Percentiles rank a stretch among this genome's conserved stretches.
Evolutionary conservation across 2,113 vertebrate genomes (phyloP).

Genomic region (Chloropsis hardwickii): DNA sequence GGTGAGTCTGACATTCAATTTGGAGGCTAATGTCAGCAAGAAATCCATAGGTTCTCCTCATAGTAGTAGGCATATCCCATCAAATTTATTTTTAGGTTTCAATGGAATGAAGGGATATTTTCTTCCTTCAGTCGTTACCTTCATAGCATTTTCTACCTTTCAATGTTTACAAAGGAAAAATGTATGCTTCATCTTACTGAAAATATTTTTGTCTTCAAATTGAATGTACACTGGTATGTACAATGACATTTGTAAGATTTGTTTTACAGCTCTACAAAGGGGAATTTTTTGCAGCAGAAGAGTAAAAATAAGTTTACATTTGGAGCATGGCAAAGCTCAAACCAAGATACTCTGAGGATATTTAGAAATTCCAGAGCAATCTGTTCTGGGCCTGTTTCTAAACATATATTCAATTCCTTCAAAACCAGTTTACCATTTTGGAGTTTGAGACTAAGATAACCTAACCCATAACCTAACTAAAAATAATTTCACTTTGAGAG

Average conservation of each 20-base stretch:
- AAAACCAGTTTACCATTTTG: background rate
- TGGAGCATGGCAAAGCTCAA: background rate
- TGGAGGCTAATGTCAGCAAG: conserved; percentile 73
- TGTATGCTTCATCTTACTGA: background rate
- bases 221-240: background rate
- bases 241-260: background rate
- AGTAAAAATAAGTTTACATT: background rate
- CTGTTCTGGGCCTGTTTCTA: background rate
- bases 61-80: conserved; percentile 23
- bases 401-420: background rate
- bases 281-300: background rate
- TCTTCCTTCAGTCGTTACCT: conserved; percentile 16
- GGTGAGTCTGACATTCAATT: conserved; percentile 71
- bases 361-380: background rate
- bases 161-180: background rate
- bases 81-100: conserved; percentile 71
- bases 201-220: background rate
- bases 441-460: background rate
- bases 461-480: background rate
- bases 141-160: background rate
- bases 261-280: background rate
- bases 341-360: background rate
- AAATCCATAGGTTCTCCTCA: conserved; percentile 67
- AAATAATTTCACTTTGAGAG: background rate
- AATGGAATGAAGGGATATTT: conserved; percentile 46